Evolutionary conservation across 1,140 invertebrate genomes (phyloP), one percentile per base, ranked within the genome.

Genomic region (Leptinotarsa undecemlineata): DNA sequence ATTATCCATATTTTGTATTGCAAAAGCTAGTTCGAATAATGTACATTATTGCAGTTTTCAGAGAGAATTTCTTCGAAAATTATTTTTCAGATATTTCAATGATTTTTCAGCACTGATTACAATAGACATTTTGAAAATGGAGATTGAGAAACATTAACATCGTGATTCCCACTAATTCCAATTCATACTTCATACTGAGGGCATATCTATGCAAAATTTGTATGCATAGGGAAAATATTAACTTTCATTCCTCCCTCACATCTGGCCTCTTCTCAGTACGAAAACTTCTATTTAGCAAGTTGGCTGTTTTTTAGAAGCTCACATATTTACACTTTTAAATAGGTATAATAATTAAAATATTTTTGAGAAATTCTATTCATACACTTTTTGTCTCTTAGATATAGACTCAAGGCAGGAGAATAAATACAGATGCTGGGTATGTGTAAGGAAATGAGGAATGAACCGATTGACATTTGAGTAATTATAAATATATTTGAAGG

Each of bases 21-120:
- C 76, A 77, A 74, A 77, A 77, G 76, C 76, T 77, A 77, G 71
- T 47, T 73, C 64, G 33, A 48, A 73, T 48, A 67, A 48, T 73
- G 72, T 73, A 72, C 61, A 73, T 73, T 73, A 73, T 73, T 73
- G 72, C 72, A 67, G 66, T 61, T 71, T 71, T 33, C 13, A n/a
- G 69, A 61, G 17, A 61, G 23, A 11, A 71, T 13, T 15, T 26
- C 47, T 70, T 23, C 4, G 19, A 57, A 71, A 23, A 71, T 60
- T 61, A 26, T n/a, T 71, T 42, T 19, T 47, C 42, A 13, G n/a
- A 19, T 42, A 33, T 42, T 68, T 19, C 11, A 19, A 42, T 68
- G 42, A 68, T 68, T 26, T 64, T 64, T 21, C 15, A 57, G 51
- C 51, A 17, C n/a, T 57, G 51, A 57, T 57, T 57, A 19, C 0